These are phyloP conservation scores for Glaucopsyche alexis DNA, from an alignment of 2,888 invertebrate species.

Conservation along the genomic window DNA sequence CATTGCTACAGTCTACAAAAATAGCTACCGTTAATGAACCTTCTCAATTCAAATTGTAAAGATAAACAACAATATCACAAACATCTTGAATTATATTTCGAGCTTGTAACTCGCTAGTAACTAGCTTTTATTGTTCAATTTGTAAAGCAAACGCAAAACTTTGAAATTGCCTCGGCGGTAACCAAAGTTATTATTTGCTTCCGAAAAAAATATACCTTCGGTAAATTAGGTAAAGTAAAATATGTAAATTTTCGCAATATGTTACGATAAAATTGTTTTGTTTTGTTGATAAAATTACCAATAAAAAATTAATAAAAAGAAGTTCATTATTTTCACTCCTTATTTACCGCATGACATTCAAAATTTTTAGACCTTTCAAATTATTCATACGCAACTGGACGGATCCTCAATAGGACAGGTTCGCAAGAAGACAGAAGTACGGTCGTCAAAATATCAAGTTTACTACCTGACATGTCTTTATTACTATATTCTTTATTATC, in stretches of 20 bases:
- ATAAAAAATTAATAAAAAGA: too few relatives aligned
- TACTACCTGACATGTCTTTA: too few relatives aligned
- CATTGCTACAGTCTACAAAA: neutral
- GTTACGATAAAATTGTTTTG: too few relatives aligned
- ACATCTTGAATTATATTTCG: neutral
- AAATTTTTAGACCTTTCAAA: too few relatives aligned
- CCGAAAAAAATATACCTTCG: neutral
- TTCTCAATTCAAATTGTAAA: neutral
- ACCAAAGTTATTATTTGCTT: neutral
- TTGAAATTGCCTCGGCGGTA: slow-evolving; percentile 5
- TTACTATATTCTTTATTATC: too few relatives aligned
- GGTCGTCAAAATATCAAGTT: neutral
- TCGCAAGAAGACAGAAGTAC: too few relatives aligned
- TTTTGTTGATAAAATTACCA: too few relatives aligned
- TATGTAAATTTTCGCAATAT: neutral
- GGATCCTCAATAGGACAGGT: too few relatives aligned
- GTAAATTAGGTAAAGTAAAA: neutral
- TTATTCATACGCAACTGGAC: too few relatives aligned
- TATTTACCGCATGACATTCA: too few relatives aligned
- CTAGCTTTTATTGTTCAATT: slow-evolving; percentile 9
- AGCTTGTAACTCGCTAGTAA: neutral
- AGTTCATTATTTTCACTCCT: too few relatives aligned
- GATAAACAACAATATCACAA: slow-evolving; percentile 6
- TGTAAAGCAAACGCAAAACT: neutral
- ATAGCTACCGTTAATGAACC: neutral